Conservation (phyloP, 2,888 invertebrate species). For the Phaonia tiefii region DNA sequence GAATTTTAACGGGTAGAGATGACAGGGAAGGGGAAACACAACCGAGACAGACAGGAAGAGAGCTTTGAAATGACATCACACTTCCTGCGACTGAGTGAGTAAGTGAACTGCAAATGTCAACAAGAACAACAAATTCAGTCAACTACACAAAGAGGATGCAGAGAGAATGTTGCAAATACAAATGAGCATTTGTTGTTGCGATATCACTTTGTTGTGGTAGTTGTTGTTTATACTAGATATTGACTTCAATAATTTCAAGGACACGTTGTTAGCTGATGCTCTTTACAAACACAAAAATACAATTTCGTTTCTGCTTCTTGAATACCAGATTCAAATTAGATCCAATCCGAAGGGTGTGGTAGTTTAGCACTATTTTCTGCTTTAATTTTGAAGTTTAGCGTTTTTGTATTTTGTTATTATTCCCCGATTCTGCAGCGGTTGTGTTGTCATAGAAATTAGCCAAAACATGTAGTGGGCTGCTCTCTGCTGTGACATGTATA, state of each 20-base stretch:
- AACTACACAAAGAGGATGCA: not conserved
- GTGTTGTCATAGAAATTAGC: slow-evolving; percentile 27
- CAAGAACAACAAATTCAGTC: not conserved
- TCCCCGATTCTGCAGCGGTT: too few relatives aligned
- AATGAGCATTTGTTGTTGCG: slow-evolving; percentile 24
- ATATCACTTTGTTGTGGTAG: not conserved
- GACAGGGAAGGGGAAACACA: not conserved
- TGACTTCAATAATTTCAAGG: slow-evolving; percentile 27
- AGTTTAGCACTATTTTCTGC: not conserved
- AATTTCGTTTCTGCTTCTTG: too few relatives aligned
- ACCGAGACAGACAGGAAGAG: slow-evolving; percentile 14
- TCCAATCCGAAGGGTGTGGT: slow-evolving; percentile 21
- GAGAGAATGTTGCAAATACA: slow-evolving; percentile 9
- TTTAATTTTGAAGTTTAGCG: not conserved
- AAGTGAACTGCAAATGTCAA: not conserved
- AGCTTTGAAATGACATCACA: slow-evolving; percentile 60
- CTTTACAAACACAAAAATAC: too few relatives aligned
- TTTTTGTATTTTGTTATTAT: not conserved
- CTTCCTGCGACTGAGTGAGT: slow-evolving; percentile 47
- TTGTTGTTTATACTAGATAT: not conserved
- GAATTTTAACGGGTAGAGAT: not conserved
- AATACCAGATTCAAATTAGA: too few relatives aligned
- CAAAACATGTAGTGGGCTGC: too few relatives aligned
- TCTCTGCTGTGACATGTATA: too few relatives aligned
- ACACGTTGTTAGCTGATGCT: not conserved